Conservation (phyloP, 1,140 invertebrate genomes). For the Latrodectus geometricus region DNA sequence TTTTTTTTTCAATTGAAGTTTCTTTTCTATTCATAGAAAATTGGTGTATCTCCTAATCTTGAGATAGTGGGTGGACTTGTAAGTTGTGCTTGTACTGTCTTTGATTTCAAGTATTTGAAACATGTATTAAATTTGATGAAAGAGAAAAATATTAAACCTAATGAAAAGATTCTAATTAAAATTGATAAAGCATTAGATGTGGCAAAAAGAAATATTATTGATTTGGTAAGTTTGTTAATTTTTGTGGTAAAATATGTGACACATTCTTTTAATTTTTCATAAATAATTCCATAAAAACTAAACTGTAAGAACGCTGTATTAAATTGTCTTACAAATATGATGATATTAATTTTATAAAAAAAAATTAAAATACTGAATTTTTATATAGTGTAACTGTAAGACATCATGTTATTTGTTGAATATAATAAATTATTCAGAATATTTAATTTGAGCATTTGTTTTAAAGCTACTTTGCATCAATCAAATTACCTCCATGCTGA, state of each 20-base stretch:
- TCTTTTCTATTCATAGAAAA: conserved; percentile 23
- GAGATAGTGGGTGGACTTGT: conserved; percentile 80
- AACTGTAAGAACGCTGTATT: too few relatives aligned
- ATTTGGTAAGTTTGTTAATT: conserved; percentile 18
- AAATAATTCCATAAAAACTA: background rate
- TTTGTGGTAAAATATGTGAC: background rate
- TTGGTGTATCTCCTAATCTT: conserved; percentile 76
- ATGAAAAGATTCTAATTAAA: conserved; percentile 65
- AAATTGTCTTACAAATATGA: background rate
- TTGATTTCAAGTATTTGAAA: conserved; percentile 76
- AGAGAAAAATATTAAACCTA: conserved; percentile 73
- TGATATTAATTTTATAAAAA: background rate
- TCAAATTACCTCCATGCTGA: too few relatives aligned
- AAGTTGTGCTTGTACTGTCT: conserved; percentile 72
- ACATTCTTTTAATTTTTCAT: background rate
- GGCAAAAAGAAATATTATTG: conserved; percentile 34
- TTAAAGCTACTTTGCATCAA: too few relatives aligned
- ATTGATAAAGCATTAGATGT: conserved; percentile 19
- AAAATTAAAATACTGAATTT: background rate
- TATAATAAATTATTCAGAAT: too few relatives aligned
- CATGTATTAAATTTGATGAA: conserved; percentile 77
- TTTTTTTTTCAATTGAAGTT: too few relatives aligned
- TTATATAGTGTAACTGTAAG: too few relatives aligned
- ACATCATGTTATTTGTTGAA: too few relatives aligned
- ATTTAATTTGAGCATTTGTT: too few relatives aligned